phyloP scores from a whole-genome alignment of 2,888 invertebrate species.

The Apamea monoglypha region DNA sequence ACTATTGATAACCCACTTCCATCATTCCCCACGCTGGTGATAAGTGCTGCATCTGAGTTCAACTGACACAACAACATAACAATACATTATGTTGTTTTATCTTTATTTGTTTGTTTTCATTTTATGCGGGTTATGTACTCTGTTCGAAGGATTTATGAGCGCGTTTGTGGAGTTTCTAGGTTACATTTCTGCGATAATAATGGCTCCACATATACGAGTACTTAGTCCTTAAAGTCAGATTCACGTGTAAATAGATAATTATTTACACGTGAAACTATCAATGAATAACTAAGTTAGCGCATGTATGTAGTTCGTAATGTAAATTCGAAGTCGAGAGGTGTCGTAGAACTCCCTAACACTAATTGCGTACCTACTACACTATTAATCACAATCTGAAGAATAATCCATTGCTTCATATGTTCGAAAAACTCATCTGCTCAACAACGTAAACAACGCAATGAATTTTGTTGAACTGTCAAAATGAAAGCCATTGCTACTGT shows the following conservation, averaged over 20 bases:
- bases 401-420: too few relatives aligned
- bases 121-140: conserved; percentile 1
- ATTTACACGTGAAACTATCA: background rate
- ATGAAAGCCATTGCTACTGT: too few relatives aligned
- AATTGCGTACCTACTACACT: too few relatives aligned
- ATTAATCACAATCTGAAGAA: too few relatives aligned
- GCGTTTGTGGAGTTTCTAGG: conserved; percentile 18
- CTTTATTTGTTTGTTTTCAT: conserved; percentile 16
- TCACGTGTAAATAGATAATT: background rate
- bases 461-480: too few relatives aligned
- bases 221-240: background rate
- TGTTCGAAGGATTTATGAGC: conserved; percentile 8
- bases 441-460: too few relatives aligned
- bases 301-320: too few relatives aligned
- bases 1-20: conserved; percentile 53
- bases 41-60: conserved; percentile 14
- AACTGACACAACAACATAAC: background rate
- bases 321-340: background rate
- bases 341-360: background rate
- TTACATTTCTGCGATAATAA: background rate
- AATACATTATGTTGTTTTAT: conserved; percentile 14
- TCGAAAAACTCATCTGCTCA: too few relatives aligned
- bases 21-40: conserved; percentile 20
- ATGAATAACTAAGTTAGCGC: background rate
- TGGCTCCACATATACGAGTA: background rate